Conservation (phyloP, 2,113 vertebrate genomes). For the Stigmatopora nigra region DNA sequence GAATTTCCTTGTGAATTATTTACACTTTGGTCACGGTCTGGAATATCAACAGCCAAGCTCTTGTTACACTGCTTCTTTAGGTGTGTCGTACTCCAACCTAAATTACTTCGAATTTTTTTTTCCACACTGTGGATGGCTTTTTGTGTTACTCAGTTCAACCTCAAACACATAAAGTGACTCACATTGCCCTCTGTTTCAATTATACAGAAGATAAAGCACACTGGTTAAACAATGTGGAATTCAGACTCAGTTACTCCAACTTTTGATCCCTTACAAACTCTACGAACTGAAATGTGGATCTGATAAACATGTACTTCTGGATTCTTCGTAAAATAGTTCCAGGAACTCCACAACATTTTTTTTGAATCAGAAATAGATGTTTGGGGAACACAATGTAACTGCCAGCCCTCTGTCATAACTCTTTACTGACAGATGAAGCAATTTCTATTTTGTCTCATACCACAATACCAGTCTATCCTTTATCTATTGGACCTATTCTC, state of each 20-base stretch:
- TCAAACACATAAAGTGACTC: background rate
- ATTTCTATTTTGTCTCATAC: background rate
- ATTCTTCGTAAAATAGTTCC: slow-evolving; percentile 30
- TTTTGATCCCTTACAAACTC: slow-evolving; percentile 11
- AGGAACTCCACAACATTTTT: slow-evolving; percentile 19
- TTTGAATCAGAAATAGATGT: slow-evolving; percentile 16
- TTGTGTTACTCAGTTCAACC: background rate
- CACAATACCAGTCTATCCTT: background rate
- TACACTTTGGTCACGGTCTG: slow-evolving; percentile 2
- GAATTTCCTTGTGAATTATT: slow-evolving; percentile 25
- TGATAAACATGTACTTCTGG: slow-evolving; percentile 14
- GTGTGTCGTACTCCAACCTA: background rate
- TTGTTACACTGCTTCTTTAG: slow-evolving; percentile 16
- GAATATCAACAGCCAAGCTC: slow-evolving; percentile 16
- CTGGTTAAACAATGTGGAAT: background rate
- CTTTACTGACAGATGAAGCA: slow-evolving; percentile 20
- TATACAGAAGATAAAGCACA: background rate
- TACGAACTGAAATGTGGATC: slow-evolving; percentile 11
- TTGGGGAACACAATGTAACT: slow-evolving; percentile 20
- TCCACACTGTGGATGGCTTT: background rate
- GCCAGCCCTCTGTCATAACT: slow-evolving; percentile 8
- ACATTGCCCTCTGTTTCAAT: background rate
- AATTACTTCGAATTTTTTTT: background rate
- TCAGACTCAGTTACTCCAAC: background rate
- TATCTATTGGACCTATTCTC: background rate